These are phyloP conservation scores for Neodon shergylaensis DNA, from an alignment of 2,113 vertebrate genomes.

Conservation along the genomic window DNA sequence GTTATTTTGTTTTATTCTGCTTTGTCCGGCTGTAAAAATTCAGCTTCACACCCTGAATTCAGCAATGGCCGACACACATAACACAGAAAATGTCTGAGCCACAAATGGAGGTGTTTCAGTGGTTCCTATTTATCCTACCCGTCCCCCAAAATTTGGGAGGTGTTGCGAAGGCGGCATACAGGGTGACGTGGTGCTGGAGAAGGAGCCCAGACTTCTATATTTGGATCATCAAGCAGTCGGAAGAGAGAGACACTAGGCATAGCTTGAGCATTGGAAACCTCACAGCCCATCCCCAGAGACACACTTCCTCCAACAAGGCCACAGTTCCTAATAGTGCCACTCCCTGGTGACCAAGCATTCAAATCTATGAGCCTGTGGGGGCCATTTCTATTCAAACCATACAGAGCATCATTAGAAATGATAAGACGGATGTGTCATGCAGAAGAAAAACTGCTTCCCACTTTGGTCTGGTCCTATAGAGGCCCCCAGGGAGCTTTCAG, in stretches of 20 bases:
- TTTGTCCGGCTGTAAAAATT: constrained; percentile 41
- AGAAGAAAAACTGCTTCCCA: neutral
- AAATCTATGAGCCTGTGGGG: neutral
- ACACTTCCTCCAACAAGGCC: neutral
- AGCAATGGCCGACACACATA: neutral
- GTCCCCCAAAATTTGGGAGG: neutral
- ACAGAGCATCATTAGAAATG: too few relatives aligned
- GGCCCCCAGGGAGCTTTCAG: neutral
- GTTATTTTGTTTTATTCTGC: constrained; percentile 37
- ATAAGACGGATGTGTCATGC: neutral
- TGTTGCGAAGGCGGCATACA: neutral
- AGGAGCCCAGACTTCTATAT: too few relatives aligned
- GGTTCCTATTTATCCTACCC: neutral
- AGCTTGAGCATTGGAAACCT: neutral
- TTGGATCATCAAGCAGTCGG: neutral
- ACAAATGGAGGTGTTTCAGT: neutral
- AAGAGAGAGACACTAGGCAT: neutral
- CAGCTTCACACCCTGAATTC: neutral
- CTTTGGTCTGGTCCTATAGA: neutral
- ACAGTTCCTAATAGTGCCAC: neutral
- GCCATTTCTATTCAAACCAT: neutral
- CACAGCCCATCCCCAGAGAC: neutral
- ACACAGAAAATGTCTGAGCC: neutral
- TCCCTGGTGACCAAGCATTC: neutral
- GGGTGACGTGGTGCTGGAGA: neutral